These are phyloP conservation scores for Lophius piscatorius DNA, from an alignment of 2,113 vertebrate genomes.

Conservation along the genomic window DNA sequence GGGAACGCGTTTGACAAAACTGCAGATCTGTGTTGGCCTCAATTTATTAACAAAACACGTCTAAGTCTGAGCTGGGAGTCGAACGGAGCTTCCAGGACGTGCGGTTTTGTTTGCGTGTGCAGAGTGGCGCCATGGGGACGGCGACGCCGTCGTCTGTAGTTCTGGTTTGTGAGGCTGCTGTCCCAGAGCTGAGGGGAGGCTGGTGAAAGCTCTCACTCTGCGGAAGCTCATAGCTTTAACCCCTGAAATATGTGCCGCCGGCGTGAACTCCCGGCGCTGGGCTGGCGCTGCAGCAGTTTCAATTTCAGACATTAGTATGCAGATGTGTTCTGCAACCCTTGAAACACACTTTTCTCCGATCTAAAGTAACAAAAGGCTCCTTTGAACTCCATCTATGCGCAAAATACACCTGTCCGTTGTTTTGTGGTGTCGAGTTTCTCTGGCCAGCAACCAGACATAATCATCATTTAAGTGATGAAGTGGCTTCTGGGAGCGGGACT, in stretches of 20 bases:
- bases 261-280: no score
- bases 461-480: constrained; percentile 9
- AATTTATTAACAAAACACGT: constrained; percentile 57
- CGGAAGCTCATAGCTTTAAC: background rate
- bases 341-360: no score
- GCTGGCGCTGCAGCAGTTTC: no score
- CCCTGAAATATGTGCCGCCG: no score
- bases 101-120: constrained; percentile 29
- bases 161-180: constrained; percentile 24
- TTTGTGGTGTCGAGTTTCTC: no score
- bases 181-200: constrained; percentile 12
- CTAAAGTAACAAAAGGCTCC: no score
- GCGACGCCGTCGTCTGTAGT: constrained; percentile 39
- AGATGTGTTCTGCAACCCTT: no score
- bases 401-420: no score
- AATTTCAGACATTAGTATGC: no score
- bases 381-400: no score
- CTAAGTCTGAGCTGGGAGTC: constrained; percentile 46
- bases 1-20: constrained; percentile 51
- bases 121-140: constrained; percentile 43
- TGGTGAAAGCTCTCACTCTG: constrained; percentile 8
- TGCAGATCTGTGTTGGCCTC: constrained; percentile 48
- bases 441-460: no score
- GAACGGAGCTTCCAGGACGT: constrained; percentile 39
- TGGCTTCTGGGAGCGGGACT: constrained; percentile 10